Conservation (phyloP, 2,888 invertebrate genomes). For the Arrhopalites spinosus region DNA sequence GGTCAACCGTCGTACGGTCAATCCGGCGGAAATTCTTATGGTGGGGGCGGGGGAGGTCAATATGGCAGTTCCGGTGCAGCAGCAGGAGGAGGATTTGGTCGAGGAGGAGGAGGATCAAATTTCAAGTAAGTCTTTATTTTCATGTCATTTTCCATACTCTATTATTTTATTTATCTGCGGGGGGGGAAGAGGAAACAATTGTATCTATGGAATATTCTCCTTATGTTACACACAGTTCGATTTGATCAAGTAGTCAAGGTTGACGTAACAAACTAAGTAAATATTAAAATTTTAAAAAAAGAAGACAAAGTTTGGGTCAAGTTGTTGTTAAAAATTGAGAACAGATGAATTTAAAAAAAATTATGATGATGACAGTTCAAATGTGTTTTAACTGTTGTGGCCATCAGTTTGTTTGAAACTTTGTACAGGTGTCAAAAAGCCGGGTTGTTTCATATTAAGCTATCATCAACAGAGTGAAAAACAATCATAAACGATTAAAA, state of each 20-base stretch:
- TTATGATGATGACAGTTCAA: no score
- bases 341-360: no score
- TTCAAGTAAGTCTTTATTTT: constrained; percentile 30
- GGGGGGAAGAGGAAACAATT: background rate
- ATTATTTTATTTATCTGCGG: no score
- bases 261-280: no score
- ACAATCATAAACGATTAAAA: background rate
- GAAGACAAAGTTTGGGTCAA: no score
- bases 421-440: background rate
- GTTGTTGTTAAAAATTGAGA: no score
- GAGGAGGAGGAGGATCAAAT: constrained; percentile 32
- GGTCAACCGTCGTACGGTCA: background rate
- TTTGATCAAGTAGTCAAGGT: no score
- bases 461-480: background rate
- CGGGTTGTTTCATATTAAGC: background rate
- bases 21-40: background rate
- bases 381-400: background rate
- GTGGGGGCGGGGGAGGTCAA: constrained; percentile 8
- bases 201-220: no score
- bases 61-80: no score
- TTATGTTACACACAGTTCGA: no score
- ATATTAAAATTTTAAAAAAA: no score
- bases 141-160: background rate
- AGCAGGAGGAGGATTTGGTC: constrained; percentile 26
- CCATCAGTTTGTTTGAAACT: background rate